Percentiles rank a stretch among this genome's conserved stretches.
These are phyloP conservation scores for Argopecten irradians DNA, from an alignment of 1,140 invertebrate species.

Conservation along the genomic window DNA sequence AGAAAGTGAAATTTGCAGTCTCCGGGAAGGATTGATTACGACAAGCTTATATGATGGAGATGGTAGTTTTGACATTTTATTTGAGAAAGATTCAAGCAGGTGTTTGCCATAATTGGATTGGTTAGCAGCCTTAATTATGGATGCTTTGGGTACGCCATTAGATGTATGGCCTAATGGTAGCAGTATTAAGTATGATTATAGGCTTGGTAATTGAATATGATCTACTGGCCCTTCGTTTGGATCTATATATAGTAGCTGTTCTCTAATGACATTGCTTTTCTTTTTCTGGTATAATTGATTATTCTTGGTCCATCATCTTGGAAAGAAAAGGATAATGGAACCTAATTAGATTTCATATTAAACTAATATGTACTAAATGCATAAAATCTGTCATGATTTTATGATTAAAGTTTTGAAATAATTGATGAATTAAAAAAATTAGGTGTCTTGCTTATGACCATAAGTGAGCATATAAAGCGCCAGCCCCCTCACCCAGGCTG, in stretches of 20 bases:
- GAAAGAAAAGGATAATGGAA: not conserved
- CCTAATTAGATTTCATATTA: no score
- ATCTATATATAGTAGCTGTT: not conserved
- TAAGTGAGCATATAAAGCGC: no score
- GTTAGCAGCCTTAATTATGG: not conserved
- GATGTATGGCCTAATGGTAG: not conserved
- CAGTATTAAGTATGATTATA: not conserved
- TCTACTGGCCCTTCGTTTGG: not conserved
- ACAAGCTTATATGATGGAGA: not conserved
- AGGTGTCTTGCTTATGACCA: no score
- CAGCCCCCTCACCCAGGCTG: no score
- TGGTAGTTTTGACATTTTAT: not conserved
- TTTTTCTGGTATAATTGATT: not conserved
- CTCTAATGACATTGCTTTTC: not conserved
- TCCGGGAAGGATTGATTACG: not conserved
- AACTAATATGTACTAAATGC: no score
- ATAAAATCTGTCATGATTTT: no score
- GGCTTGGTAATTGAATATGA: not conserved
- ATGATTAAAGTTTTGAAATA: no score
- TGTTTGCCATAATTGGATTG: not conserved
- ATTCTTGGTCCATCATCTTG: not conserved
- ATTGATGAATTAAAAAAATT: no score
- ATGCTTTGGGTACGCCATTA: not conserved
- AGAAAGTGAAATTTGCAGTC: not conserved
- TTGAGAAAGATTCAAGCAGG: not conserved